Evolutionary conservation across 1,140 invertebrate genomes (phyloP).

Genomic region (Eulimnadia texana): DNA sequence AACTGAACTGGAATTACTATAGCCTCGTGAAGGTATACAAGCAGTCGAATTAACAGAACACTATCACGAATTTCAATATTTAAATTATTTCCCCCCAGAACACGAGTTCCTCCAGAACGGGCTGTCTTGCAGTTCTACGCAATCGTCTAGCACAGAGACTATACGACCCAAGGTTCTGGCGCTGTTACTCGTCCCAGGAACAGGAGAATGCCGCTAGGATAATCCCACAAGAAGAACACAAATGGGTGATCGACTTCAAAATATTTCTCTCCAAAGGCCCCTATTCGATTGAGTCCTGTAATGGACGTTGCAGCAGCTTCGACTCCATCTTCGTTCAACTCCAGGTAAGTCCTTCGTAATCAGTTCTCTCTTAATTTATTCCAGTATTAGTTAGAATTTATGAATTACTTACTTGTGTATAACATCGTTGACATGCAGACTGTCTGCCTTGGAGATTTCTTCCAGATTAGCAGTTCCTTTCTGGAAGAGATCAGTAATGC

Average conservation of each 20-base stretch:
- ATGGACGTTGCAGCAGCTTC: conserved; percentile 23
- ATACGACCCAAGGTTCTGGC: conserved; percentile 21
- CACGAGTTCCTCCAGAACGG: no score
- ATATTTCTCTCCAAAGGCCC: conserved; percentile 25
- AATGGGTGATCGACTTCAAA: conserved; percentile 33
- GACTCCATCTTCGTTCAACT: conserved; percentile 25
- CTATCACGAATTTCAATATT: no score
- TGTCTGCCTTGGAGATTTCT: conserved; percentile 19
- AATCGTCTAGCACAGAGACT: no score
- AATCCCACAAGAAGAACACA: conserved; percentile 32
- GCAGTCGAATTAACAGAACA: no score
- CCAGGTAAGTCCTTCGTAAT: conserved; percentile 23
- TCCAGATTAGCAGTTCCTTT: conserved; percentile 20
- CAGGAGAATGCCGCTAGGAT: conserved; percentile 27
- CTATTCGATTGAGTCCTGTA: conserved; percentile 23
- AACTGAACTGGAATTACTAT: no score
- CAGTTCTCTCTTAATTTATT: conserved; percentile 4
- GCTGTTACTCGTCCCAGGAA: conserved; percentile 28
- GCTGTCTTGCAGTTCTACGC: no score
- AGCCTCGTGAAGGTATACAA: no score
- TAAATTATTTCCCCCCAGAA: no score
- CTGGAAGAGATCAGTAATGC: conserved; percentile 24
- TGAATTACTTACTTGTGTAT: conserved; percentile 23
- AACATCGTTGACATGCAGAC: conserved; percentile 22
- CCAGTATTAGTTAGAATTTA: neutral